These are phyloP conservation scores for Tinea semifulvella DNA, from an alignment of 2,888 invertebrate species.

Conservation along the genomic window DNA sequence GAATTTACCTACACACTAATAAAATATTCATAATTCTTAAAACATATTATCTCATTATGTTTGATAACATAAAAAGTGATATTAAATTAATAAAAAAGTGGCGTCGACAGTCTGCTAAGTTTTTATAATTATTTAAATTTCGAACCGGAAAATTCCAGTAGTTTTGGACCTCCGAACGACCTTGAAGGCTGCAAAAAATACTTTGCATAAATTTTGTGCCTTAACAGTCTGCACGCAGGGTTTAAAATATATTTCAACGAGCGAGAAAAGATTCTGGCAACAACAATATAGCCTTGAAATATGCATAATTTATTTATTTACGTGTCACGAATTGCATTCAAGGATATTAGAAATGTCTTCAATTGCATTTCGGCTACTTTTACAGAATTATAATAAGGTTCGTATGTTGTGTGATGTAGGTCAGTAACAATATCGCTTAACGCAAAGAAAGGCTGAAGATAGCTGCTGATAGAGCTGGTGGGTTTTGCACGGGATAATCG, in stretches of 20 bases:
- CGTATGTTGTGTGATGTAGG: no score
- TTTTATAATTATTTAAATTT: background rate
- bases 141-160: background rate
- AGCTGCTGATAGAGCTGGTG: no score
- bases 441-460: background rate
- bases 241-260: background rate
- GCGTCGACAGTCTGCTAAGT: background rate
- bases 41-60: no score
- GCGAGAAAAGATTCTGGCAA: background rate
- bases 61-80: no score
- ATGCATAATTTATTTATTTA: background rate
- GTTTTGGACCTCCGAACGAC: background rate
- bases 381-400: constrained; percentile 2
- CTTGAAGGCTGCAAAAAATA: background rate
- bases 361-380: constrained; percentile 4
- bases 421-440: no score
- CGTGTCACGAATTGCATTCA: constrained; percentile 5
- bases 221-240: no score
- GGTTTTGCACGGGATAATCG: no score
- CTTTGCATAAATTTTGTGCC: no score
- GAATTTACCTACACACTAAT: no score
- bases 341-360: background rate
- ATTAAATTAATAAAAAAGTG: no score
- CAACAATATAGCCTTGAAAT: constrained; percentile 1
- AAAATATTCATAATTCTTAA: no score